phyloP scores from a whole-genome alignment of 2,113 vertebrate genomes.

The Symphodus melops region DNA sequence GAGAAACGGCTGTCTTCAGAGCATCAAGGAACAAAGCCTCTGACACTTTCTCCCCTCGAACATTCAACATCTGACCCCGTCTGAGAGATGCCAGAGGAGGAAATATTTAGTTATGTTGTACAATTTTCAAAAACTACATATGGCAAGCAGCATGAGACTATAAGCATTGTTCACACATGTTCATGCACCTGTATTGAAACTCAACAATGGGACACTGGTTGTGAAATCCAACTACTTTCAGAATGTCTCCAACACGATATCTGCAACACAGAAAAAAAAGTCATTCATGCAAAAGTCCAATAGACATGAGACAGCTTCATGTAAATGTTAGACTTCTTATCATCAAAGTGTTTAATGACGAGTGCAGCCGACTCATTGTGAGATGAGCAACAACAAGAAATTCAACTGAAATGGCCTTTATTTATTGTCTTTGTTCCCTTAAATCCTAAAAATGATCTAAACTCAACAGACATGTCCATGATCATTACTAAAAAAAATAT shows the following conservation, averaged over 20 bases:
- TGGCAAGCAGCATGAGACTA: not conserved
- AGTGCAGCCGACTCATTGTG: too few species aligned
- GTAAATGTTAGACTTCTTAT: too few species aligned
- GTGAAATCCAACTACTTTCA: conserved; percentile 87
- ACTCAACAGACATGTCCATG: too few species aligned
- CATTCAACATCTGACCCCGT: conserved; percentile 85
- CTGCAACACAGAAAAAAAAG: conserved; percentile 67
- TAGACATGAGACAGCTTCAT: too few species aligned
- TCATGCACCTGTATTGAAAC: conserved; percentile 86
- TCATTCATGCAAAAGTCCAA: not conserved
- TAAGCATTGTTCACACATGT: not conserved
- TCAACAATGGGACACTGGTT: conserved; percentile 90
- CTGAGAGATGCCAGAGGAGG: conserved; percentile 60
- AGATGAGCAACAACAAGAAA: too few species aligned
- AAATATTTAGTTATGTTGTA: not conserved
- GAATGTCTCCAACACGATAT: conserved; percentile 87
- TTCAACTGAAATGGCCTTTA: too few species aligned
- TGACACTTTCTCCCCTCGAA: conserved; percentile 88
- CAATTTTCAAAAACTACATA: too few species aligned
- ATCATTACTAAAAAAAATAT: too few species aligned
- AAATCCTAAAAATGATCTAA: too few species aligned
- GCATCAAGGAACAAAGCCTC: conserved; percentile 86
- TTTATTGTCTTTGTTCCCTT: too few species aligned
- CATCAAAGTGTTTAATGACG: too few species aligned
- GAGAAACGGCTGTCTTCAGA: conserved; percentile 78